These are phyloP conservation scores for Dolichopus griseipennis DNA, from an alignment of 2,888 invertebrate genomes.

Conservation along the genomic window DNA sequence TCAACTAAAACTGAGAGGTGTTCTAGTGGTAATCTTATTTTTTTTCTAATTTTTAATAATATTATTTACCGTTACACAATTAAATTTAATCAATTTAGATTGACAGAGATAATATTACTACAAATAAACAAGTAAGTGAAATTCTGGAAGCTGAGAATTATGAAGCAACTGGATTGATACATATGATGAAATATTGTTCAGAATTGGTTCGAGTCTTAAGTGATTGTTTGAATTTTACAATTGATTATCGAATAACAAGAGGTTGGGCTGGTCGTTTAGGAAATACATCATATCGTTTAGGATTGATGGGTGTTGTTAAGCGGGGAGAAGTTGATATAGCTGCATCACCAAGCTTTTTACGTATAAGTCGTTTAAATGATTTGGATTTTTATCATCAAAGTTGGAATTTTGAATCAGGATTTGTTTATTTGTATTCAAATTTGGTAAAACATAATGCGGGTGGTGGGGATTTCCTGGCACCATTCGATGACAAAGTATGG, in stretches of 20 bases:
- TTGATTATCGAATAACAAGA: slow-evolving; percentile 35
- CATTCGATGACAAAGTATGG: slow-evolving; percentile 36
- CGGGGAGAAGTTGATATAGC: slow-evolving; percentile 39
- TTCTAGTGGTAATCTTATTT: slow-evolving; percentile 31
- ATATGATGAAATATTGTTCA: slow-evolving; percentile 37
- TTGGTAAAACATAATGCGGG: slow-evolving; percentile 28
- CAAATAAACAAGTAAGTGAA: slow-evolving; percentile 29
- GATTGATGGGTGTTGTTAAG: slow-evolving; percentile 34
- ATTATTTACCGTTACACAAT: slow-evolving; percentile 10
- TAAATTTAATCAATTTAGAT: slow-evolving; percentile 30
- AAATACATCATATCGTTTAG: slow-evolving; percentile 34
- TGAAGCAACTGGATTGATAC: slow-evolving; percentile 33
- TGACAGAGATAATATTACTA: slow-evolving; percentile 33
- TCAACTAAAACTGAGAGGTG: slow-evolving; percentile 32
- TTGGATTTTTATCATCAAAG: slow-evolving; percentile 38
- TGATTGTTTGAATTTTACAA: slow-evolving; percentile 35
- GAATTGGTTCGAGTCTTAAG: slow-evolving; percentile 29
- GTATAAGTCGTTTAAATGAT: slow-evolving; percentile 35
- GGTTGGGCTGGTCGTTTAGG: slow-evolving; percentile 39
- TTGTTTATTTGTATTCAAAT: slow-evolving; percentile 37
- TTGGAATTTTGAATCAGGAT: slow-evolving; percentile 37
- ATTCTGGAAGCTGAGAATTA: slow-evolving; percentile 26
- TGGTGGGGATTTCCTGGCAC: slow-evolving; percentile 36
- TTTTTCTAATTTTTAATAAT: too few relatives aligned
- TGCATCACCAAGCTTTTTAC: slow-evolving; percentile 35